Evolutionary conservation across 1,140 invertebrate genomes (phyloP).

Genomic region (Ridgeia piscesae): DNA sequence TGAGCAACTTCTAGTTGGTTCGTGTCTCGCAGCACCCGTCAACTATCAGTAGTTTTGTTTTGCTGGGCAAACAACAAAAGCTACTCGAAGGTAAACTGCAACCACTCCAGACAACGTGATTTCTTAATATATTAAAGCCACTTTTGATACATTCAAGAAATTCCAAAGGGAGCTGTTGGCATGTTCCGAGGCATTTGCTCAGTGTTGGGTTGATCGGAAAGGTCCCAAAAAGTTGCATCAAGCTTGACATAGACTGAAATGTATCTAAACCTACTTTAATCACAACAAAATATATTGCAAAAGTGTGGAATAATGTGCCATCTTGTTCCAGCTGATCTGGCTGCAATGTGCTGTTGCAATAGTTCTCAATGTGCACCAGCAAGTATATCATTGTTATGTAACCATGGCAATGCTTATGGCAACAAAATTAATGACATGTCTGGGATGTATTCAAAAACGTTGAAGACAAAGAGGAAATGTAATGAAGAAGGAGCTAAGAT

Average conservation of each 20-base stretch:
- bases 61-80: no score
- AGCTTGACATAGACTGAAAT: background rate
- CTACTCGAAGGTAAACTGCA: no score
- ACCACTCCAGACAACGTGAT: no score
- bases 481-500: background rate
- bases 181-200: background rate
- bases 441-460: background rate
- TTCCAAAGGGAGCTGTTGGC: background rate
- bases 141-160: background rate
- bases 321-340: background rate
- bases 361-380: background rate
- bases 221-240: background rate
- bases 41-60: no score
- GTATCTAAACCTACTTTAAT: background rate
- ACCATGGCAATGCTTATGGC: background rate
- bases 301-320: background rate
- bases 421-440: background rate
- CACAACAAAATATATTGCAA: background rate
- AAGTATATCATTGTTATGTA: background rate
- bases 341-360: background rate
- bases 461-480: background rate
- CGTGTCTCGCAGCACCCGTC: no score
- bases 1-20: background rate
- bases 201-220: background rate
- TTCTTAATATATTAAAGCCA: background rate